Conservation (phyloP, 2,797 vertebrate species). For the Xiphorhynchus erythropygius region DNA sequence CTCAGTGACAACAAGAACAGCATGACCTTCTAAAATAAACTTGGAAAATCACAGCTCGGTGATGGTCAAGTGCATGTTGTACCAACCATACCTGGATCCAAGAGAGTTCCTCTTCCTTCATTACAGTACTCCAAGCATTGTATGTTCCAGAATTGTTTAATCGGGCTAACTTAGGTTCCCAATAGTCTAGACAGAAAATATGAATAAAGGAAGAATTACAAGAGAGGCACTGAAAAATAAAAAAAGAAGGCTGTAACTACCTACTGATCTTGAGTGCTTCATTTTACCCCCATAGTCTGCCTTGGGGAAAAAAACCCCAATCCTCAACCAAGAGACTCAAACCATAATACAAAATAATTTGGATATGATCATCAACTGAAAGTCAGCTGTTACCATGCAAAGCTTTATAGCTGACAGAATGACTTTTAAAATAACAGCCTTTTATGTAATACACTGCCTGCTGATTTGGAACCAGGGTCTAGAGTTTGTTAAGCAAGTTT, state of each 20-base stretch:
- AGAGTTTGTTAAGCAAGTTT: neutral
- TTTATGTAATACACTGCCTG: neutral
- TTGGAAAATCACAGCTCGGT: neutral
- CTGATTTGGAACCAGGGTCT: neutral
- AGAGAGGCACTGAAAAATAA: neutral
- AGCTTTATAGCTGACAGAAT: neutral
- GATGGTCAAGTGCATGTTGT: neutral
- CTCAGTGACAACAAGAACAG: neutral
- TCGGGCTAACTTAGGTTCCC: slow-evolving; percentile 89
- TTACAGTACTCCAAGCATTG: slow-evolving; percentile 91
- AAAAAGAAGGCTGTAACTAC: neutral
- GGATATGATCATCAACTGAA: neutral
- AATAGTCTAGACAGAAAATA: slow-evolving; percentile 78
- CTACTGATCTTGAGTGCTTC: neutral
- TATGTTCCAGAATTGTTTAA: slow-evolving; percentile 87
- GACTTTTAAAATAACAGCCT: neutral
- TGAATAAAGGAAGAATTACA: neutral
- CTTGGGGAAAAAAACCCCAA: neutral
- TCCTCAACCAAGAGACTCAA: neutral
- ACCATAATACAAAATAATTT: neutral
- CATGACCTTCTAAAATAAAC: neutral
- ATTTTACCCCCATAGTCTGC: neutral
- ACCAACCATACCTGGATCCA: slow-evolving; percentile 89
- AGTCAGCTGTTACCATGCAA: neutral
- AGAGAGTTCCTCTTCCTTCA: slow-evolving; percentile 18